Conservation (phyloP, 2,888 invertebrate genomes). For the Theretra japonica region DNA sequence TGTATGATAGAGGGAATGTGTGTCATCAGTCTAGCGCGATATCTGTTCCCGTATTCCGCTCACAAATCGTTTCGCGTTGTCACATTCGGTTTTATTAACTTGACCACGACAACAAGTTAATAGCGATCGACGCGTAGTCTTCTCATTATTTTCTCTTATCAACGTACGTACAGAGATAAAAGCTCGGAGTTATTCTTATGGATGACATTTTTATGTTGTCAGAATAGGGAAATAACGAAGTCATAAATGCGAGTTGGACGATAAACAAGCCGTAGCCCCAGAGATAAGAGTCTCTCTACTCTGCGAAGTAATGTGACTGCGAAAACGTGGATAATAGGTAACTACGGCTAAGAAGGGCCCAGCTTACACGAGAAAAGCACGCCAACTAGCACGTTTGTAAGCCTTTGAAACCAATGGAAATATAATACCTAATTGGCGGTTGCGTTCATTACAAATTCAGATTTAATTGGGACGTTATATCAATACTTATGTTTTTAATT, state of each 20-base stretch:
- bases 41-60: conserved; percentile 39
- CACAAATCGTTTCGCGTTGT: conserved; percentile 43
- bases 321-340: conserved; percentile 54
- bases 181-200: conserved; percentile 71
- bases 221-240: conserved; percentile 82
- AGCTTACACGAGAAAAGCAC: conserved; percentile 1
- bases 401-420: neutral
- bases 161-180: conserved; percentile 74
- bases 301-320: conserved; percentile 61
- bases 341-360: conserved; percentile 12
- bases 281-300: conserved; percentile 70
- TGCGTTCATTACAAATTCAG: neutral
- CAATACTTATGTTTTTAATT: neutral
- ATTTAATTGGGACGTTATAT: neutral
- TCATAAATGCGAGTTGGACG: conserved; percentile 78
- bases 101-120: conserved; percentile 74
- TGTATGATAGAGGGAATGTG: neutral
- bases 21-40: neutral
- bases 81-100: conserved; percentile 57
- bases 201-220: conserved; percentile 81
- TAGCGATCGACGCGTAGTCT: conserved; percentile 69
- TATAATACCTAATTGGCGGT: neutral
- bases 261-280: conserved; percentile 76
- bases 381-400: neutral
- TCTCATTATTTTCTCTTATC: conserved; percentile 81